These are phyloP conservation scores for Euproctis similis DNA, from an alignment of 2,888 invertebrate species.

Conservation along the genomic window DNA sequence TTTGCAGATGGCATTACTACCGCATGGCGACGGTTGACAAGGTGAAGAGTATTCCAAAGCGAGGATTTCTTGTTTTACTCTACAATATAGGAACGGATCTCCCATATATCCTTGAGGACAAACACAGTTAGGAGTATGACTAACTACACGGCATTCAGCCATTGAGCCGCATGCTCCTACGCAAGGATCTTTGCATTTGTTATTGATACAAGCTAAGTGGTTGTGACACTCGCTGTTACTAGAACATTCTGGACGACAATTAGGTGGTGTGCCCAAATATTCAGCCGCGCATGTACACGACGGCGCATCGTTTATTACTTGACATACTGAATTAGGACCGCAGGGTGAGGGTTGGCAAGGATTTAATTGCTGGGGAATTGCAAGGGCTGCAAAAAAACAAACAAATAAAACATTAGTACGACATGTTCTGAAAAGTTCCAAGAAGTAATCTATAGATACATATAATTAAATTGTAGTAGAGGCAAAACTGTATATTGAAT, in stretches of 20 bases:
- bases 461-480: too few relatives aligned
- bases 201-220: constrained; percentile 81
- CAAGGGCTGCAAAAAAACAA: constrained; percentile 45
- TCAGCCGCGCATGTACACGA: constrained; percentile 82
- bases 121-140: constrained; percentile 81
- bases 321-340: constrained; percentile 79
- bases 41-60: constrained; percentile 68
- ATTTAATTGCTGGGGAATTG: constrained; percentile 56
- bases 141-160: constrained; percentile 84
- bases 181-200: constrained; percentile 85
- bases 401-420: too few relatives aligned
- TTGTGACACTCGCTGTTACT: constrained; percentile 82
- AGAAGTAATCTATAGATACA: too few relatives aligned
- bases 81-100: constrained; percentile 82
- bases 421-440: too few relatives aligned
- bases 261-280: constrained; percentile 81
- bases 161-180: constrained; percentile 80
- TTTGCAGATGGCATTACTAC: constrained; percentile 81
- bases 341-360: constrained; percentile 82
- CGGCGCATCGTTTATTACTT: constrained; percentile 76
- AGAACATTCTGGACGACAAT: constrained; percentile 84
- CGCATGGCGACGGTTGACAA: constrained; percentile 83
- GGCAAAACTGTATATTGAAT: too few relatives aligned
- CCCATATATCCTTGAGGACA: constrained; percentile 81
- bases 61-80: constrained; percentile 44